Base-by-base conservation (phyloP, 2,888 invertebrate genomes). In the Eumerus sabulonum region DNA sequence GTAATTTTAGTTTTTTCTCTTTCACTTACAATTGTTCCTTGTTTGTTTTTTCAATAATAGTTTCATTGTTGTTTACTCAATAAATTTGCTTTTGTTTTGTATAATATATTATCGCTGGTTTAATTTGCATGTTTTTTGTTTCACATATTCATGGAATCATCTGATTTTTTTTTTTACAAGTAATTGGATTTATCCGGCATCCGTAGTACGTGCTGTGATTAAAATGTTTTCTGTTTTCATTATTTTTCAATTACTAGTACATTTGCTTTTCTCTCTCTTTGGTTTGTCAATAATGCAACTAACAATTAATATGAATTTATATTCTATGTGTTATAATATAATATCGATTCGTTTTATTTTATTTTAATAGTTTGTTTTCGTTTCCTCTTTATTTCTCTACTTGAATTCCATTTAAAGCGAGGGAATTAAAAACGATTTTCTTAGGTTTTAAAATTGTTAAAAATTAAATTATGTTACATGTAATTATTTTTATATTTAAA, bases 361-460 rank as follows among this genome's bases (percentile, higher is more conserved):
- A 4, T 27, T 27, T 4, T 27, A 27, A 27, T 27, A 27, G 27
- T 27, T 42, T 64, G 57, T 70, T 47, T 36, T 45, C 53, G 17
- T 59, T 56, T 47, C 54, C 1, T 59, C 7, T 62, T 47, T 47
- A 47, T 40, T 77, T 54, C 16, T 73, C 63, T 79, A 79, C 67
- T 79, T 79, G 77, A 79, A 79, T 79, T 77, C 73, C 77, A 79
- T 79, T 68, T 63, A 79, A 79, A 79, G 77, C 77, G 73, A 79
- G 73, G 73, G 73, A 79, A 79, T 63, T 35, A 79, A 77, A 27
- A 27, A 27, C 27, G 27, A 27, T 27, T 27, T 27, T 27, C 27
- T 27, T 27, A 27, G 27, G 27, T 27, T 27, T 71, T 59, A 0
- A n/a, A n/a, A 53, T 53, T 38, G 40, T 60, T 19, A 27, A 63